These are phyloP conservation scores for Acanthosepion lycidas DNA, from an alignment of 2,888 invertebrate genomes.

Conservation along the genomic window DNA sequence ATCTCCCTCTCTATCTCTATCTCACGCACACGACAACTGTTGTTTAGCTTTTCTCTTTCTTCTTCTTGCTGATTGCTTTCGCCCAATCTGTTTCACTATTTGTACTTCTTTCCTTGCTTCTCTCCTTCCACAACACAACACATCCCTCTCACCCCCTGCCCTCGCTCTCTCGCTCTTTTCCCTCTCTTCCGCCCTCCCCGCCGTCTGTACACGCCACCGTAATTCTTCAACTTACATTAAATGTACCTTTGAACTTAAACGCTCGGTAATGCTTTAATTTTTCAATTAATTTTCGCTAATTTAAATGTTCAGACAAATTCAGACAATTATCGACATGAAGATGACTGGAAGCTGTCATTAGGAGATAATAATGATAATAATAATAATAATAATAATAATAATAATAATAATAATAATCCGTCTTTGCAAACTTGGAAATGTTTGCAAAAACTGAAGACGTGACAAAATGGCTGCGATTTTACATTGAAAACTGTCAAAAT, in stretches of 20 bases:
- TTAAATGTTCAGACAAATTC: conserved; percentile 1
- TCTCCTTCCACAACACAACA: neutral
- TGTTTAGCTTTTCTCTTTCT: too few relatives aligned
- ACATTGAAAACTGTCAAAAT: too few relatives aligned
- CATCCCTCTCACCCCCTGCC: neutral
- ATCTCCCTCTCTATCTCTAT: too few relatives aligned
- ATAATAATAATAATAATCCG: neutral
- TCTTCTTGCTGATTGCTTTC: neutral
- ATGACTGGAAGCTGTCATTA: conserved; percentile 33
- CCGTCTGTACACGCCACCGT: neutral
- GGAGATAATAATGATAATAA: neutral
- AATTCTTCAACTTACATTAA: neutral
- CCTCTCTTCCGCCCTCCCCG: neutral
- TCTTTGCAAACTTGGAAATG: too few relatives aligned
- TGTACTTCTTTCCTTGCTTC: neutral
- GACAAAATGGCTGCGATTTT: too few relatives aligned
- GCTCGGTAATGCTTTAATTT: conserved; percentile 7
- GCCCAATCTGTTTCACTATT: neutral
- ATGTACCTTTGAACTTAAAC: neutral
- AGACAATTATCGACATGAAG: conserved; percentile 22
- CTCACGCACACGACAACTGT: neutral
- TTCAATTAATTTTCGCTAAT: conserved; percentile 20
- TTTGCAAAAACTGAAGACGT: too few relatives aligned
- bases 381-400: neutral
- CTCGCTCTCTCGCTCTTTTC: neutral